Base-by-base conservation (phyloP, 2,888 invertebrate genomes). In the Drosophila fulvimacula region DNA sequence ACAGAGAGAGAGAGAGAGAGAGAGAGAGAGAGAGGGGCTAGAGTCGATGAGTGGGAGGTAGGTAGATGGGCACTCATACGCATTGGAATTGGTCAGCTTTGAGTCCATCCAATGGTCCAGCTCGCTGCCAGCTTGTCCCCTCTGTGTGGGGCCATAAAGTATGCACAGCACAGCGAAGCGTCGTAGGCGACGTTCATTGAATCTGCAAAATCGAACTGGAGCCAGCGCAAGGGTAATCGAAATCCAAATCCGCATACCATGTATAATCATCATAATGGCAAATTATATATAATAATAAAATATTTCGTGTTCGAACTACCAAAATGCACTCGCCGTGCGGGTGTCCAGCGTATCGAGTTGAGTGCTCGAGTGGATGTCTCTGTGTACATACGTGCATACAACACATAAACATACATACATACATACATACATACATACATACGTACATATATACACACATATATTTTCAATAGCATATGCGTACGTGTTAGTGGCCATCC, bases 211-310 rank as follows among this genome's bases (percentile, higher is more conserved):
- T 17, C 24, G 53, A 15, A 4, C 10, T 27, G 32, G 21, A 21
- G 32, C 27, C 6, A 24, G 24, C 36, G 32, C n/a, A 41, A 30
- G 57, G 51, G 42, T 46, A 55, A 59, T 52, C 64, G 51, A 27
- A 62, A 64, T 42, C 56, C n/a, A 52, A 52, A 57, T 63, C 59
- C 53, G 52, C 36, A 52, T 38, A 34, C 77, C 87, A 77, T 82
- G 82, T 81, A 86, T 89, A 89, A 89, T 86, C 89, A 86, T 86
- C 82, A 79, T 88, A 86, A 86, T 86, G 85, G 85, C 89, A 88
- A 89, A 89, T 85, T 85, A 89, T 89, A 86, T 83, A 86, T 89
- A 89, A 86, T 86, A 89, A 86, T 86, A 89, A 86, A 86, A 89
- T 86, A 89, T 86, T 86, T 89, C 88, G 89, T 87, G 87, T 88